Evolutionary conservation across 2,888 invertebrate species (phyloP), one percentile per base, ranked within the genome.

Genomic region (Erebia ligea): DNA sequence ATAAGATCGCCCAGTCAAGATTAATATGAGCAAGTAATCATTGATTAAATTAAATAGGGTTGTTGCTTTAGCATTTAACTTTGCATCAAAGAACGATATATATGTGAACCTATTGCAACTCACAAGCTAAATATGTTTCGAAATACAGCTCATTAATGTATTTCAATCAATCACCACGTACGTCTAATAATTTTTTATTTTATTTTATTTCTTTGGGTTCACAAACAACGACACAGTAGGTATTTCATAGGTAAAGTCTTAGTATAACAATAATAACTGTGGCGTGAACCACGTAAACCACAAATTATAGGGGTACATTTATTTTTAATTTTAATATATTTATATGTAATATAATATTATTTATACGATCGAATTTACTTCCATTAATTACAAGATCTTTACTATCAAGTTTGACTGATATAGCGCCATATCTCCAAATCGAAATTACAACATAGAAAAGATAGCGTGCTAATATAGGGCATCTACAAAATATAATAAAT

Each of bases 401-500:
- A 67, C 57, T 48, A 67, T 65, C 54, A 48, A 67, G 13, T 58
- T 25, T 25, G 50, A 59, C 63, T 66, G 71, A 72, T 68, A 69
- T 71, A 72, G 70, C 64, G 21, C 77, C 79, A 78, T 80, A 82
- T 81, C 79, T 74, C 78, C 71, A 74, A 78, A 79, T 77, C 74
- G 68, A 75, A 87, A 86, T 85, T 78, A 86, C 86, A 84, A 87
- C 81, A 76, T 71, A 67, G 42, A 65, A 70, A 68, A 78, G 79
- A 80, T 77, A 77, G 70, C 70, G 73, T 45, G 58, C 67, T 71
- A 76, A 91, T 88, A 86, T 87, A 79, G 92, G 88, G 81, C 91
- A 88, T 88, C 91, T 91, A 87, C 91, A 89, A 91, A 91, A 92
- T 91, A 87, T 89, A 86, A 87, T 90, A 92, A 92, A 91, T 89